Evolutionary conservation across 2,888 invertebrate species (phyloP).

Genomic region (Eilema depressum): DNA sequence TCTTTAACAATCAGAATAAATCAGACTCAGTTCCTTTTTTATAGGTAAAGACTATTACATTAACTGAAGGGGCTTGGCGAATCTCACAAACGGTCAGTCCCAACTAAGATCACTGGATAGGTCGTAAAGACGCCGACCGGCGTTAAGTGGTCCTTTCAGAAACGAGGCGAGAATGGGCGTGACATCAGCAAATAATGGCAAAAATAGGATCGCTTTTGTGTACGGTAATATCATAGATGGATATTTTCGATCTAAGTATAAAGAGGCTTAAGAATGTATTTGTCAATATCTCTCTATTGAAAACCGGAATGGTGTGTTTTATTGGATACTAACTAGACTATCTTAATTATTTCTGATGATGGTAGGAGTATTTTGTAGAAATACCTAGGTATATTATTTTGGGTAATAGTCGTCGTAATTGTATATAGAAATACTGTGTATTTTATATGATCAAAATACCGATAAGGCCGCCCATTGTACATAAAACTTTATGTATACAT

Average conservation of each 20-base stretch:
- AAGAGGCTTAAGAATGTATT: constrained; percentile 2
- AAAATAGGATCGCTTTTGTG: constrained; percentile 15
- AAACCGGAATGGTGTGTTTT: background rate
- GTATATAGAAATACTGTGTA: too few relatives aligned
- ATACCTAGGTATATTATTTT: background rate
- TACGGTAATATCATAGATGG: background rate
- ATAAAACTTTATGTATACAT: too few relatives aligned
- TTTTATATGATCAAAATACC: too few relatives aligned
- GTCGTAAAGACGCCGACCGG: constrained; percentile 29
- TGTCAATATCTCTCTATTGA: background rate
- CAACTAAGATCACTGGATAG: constrained; percentile 33
- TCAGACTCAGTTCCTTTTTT: background rate
- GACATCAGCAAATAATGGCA: constrained; percentile 34
- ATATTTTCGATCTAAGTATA: constrained; percentile 7
- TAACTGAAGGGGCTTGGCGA: constrained; percentile 19
- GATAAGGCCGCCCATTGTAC: too few relatives aligned
- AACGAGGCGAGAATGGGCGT: constrained; percentile 11
- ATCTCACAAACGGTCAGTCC: constrained; percentile 29
- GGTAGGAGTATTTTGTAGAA: background rate
- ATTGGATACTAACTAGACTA: background rate
- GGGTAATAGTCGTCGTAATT: background rate
- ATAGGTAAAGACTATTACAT: background rate
- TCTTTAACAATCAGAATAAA: background rate
- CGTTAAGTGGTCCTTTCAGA: constrained; percentile 39
- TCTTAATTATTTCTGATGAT: background rate